phyloP scores from a whole-genome alignment of 2,888 invertebrate species.

The Synergus japonicus region DNA sequence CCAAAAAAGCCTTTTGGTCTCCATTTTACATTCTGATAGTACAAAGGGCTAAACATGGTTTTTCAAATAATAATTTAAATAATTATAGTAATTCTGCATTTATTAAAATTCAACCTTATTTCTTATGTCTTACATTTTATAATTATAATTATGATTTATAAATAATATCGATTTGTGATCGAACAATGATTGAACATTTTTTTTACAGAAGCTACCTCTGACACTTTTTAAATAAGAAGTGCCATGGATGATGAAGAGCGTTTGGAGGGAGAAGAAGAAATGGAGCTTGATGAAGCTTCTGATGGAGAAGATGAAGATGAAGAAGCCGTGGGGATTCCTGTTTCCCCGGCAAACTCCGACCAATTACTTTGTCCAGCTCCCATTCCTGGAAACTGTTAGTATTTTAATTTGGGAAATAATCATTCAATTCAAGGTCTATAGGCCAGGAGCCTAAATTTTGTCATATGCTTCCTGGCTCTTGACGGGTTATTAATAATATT shows the following conservation, averaged over 20 bases:
- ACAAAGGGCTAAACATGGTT: neutral
- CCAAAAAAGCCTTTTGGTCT: conserved; percentile 20
- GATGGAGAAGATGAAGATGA: conserved; percentile 87
- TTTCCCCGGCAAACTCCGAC: conserved; percentile 78
- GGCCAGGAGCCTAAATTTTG: too few relatives aligned
- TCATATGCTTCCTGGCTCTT: too few relatives aligned
- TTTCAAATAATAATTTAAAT: neutral
- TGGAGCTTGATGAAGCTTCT: conserved; percentile 86
- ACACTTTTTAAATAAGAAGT: conserved; percentile 59
- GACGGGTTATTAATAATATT: too few relatives aligned
- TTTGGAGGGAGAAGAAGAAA: conserved; percentile 81
- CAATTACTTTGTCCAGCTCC: conserved; percentile 71
- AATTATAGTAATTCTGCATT: neutral
- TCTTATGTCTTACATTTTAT: neutral
- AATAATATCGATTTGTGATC: neutral
- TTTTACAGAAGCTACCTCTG: conserved; percentile 9
- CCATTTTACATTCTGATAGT: conserved; percentile 1
- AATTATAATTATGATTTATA: neutral
- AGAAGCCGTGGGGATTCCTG: conserved; percentile 79
- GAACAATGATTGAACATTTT: neutral
- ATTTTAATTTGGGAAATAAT: neutral
- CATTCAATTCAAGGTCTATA: too few relatives aligned
- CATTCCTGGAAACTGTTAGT: conserved; percentile 62
- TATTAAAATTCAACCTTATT: neutral
- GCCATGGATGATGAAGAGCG: conserved; percentile 77